Base-by-base conservation (phyloP, 2,888 invertebrate species). In the Ramazzottius varieornatus region DNA sequence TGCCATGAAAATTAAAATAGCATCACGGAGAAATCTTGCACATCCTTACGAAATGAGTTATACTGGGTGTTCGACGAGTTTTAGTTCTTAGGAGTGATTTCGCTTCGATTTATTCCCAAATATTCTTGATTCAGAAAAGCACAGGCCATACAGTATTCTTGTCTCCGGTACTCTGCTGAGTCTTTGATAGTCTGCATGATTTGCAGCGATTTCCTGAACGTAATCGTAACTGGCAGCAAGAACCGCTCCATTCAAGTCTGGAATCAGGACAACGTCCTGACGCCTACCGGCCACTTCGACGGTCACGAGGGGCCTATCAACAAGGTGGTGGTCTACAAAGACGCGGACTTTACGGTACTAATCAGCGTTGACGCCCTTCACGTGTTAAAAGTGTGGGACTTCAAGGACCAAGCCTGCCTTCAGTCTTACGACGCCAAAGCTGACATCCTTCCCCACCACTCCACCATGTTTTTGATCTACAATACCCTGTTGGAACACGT, bases 381-480 rank as follows among this genome's bases (percentile, higher is more conserved):
- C 20, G 29, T 29, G n/a, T 81, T 89, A 69, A 85, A 85, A 73
- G 83, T 88, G 4, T 88, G 86, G 85, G 84, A 86, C 71, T 78
- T 85, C 32, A 70, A 70, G 33, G 79, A 81, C 32, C 84, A 85
- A 71, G 73, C 73, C 0, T 83, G 86, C 71, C 71, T 86, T 32
- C 85, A 86, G 78, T 24, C 54, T 4, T 54, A 24, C 54, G 29
- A 29, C 54, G 13, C 54, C 29, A 54, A 54, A 29, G 54, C 4
- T 54, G 16, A 16, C 54, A 54, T 29, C 20, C 20, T 54, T 13
- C 54, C 54, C 4, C 54, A 54, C 24, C 24, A 54, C 24, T 8
- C 29, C 29, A 29, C n/a, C 16, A 54, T 24, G 4, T 54, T 54
- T 29, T 8, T 54, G 54, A 13, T 8, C 8, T 54, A 54, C 29